phyloP scores from a whole-genome alignment of 2,797 vertebrate species.

The Lateolabrax maculatus region DNA sequence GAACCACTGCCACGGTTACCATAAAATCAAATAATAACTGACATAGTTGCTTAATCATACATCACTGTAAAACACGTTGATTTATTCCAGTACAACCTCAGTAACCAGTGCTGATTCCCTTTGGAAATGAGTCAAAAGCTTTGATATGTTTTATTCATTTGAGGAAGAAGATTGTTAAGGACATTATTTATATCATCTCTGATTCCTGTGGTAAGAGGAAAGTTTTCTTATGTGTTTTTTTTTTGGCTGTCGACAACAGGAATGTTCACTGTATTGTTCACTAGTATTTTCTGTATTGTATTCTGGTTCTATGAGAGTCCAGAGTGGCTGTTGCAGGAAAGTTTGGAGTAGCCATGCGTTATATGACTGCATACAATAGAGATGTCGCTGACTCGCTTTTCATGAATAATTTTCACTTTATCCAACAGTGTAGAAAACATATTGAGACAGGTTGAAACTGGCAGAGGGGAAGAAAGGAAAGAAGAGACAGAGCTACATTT shows the following conservation, averaged over 20 bases:
- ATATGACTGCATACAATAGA: slow-evolving; percentile 41
- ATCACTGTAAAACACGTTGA: neutral
- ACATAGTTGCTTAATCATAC: neutral
- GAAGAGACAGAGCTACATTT: slow-evolving; percentile 18
- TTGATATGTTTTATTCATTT: slow-evolving; percentile 19
- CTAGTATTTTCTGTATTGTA: slow-evolving; percentile 27
- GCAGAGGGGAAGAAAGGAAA: slow-evolving; percentile 19
- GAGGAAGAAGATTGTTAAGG: slow-evolving; percentile 4
- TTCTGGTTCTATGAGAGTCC: slow-evolving; percentile 33
- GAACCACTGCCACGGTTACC: neutral
- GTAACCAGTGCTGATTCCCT: neutral
- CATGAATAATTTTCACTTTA: slow-evolving; percentile 70
- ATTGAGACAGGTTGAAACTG: slow-evolving; percentile 29
- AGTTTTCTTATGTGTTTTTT: neutral
- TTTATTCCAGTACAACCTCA: neutral
- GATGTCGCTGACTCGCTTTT: slow-evolving; percentile 48
- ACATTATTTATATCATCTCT: slow-evolving; percentile 14
- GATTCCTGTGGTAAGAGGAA: slow-evolving; percentile 12
- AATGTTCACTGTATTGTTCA: slow-evolving; percentile 4
- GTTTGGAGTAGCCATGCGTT: slow-evolving; percentile 44
- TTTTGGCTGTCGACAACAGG: slow-evolving; percentile 1
- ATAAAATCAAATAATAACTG: neutral
- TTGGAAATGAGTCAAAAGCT: neutral
- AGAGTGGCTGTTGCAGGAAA: slow-evolving; percentile 33
- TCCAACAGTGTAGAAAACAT: slow-evolving; percentile 52